A percentile compares a stretch with the other conserved stretches of the same genome.
These are phyloP conservation scores for Rotaria socialis DNA, from an alignment of 2,888 invertebrate genomes.

Conservation along the genomic window DNA sequence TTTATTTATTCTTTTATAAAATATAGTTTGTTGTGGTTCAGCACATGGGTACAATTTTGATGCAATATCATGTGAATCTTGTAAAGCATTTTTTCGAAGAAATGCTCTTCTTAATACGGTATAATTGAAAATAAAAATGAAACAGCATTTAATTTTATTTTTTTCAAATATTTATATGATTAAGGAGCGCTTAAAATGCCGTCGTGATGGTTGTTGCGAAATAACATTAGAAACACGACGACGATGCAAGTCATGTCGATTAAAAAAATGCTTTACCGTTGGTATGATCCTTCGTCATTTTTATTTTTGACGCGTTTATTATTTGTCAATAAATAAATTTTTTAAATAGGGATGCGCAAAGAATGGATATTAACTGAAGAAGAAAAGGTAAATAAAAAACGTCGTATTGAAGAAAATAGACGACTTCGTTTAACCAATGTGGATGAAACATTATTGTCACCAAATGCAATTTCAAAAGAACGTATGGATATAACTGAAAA, in stretches of 20 bases:
- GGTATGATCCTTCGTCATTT: conserved; percentile 50
- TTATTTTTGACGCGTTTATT: neutral
- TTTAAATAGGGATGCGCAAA: neutral
- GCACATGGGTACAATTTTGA: conserved; percentile 34
- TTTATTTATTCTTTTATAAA: no score
- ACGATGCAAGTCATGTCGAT: conserved; percentile 56
- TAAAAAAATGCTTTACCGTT: conserved; percentile 56
- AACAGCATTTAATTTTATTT: neutral
- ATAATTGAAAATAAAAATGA: neutral
- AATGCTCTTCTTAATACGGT: neutral
- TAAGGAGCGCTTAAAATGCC: conserved; percentile 26
- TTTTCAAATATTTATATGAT: neutral
- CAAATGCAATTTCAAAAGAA: neutral
- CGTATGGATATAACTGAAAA: neutral
- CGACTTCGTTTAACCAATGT: neutral
- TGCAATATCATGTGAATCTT: conserved; percentile 27
- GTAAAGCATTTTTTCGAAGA: conserved; percentile 27
- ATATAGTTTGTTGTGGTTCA: neutral
- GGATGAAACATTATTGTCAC: neutral
- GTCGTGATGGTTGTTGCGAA: conserved; percentile 17
- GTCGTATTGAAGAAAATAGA: conserved; percentile 23
- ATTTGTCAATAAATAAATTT: neutral
- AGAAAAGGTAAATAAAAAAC: conserved; percentile 24
- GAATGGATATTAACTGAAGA: conserved; percentile 37
- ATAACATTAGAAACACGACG: conserved; percentile 22